These are phyloP conservation scores for Sorex maritimensis DNA, from an alignment of 2,797 vertebrate genomes.

Conservation along the genomic window DNA sequence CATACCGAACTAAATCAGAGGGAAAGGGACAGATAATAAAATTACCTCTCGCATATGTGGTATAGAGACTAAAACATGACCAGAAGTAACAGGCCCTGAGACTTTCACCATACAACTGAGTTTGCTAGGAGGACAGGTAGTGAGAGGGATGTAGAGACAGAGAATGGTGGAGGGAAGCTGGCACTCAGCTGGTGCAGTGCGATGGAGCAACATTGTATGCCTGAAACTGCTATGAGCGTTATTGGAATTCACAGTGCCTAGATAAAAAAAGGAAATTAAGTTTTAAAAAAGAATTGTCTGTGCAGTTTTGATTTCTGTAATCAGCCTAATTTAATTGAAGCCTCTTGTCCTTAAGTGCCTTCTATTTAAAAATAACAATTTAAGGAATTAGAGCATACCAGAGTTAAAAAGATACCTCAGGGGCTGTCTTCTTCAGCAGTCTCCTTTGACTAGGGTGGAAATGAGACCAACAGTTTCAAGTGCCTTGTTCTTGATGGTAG, in stretches of 20 bases:
- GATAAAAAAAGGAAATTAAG: background rate
- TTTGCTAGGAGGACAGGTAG: no score
- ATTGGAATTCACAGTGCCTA: no score
- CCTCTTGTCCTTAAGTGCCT: background rate
- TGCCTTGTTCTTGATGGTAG: slow-evolving; percentile 7
- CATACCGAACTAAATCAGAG: no score
- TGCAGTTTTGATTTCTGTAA: background rate
- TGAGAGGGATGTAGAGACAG: no score
- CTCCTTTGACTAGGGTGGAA: background rate
- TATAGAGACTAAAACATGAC: background rate
- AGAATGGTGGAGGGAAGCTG: no score
- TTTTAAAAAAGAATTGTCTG: background rate
- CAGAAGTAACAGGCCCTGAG: no score
- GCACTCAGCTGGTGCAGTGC: no score
- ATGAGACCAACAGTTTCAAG: slow-evolving; percentile 35
- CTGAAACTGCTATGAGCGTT: no score
- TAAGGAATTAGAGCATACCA: slow-evolving; percentile 33
- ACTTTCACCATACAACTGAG: no score
- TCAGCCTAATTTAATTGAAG: background rate
- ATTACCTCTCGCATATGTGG: no score
- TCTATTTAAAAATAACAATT: background rate
- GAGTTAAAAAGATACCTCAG: slow-evolving; percentile 44
- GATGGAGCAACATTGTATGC: no score
- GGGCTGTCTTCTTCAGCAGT: background rate
- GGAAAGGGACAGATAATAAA: no score